Evolutionary conservation across 1,140 invertebrate species (phyloP).

Genomic region (Lepidurus packardi): DNA sequence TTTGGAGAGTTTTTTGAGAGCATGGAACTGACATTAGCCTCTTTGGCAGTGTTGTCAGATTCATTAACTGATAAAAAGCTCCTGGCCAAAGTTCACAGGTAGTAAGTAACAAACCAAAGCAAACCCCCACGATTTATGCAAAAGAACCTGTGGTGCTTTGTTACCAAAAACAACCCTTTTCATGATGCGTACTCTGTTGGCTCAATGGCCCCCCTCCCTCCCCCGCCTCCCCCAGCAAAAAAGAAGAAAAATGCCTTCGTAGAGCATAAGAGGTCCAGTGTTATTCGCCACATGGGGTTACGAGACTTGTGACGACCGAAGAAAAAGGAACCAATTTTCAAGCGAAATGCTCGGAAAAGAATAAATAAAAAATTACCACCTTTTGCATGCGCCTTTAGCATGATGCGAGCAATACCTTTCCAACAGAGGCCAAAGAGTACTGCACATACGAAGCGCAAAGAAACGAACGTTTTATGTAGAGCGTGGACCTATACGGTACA

Average conservation of each 20-base stretch:
- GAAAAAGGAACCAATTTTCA: not conserved
- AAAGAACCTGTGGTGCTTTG: conserved; percentile 4
- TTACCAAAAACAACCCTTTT: conserved; percentile 13
- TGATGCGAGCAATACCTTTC: not conserved
- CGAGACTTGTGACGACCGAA: not conserved
- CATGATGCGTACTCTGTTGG: too few relatives aligned
- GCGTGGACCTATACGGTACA: not conserved
- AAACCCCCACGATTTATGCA: conserved; percentile 18
- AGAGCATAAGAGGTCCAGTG: not conserved
- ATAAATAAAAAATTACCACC: not conserved
- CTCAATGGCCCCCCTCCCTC: too few relatives aligned
- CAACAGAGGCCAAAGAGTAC: not conserved
- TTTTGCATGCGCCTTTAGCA: not conserved
- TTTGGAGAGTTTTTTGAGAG: not conserved
- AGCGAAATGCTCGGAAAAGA: not conserved
- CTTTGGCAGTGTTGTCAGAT: conserved; percentile 9
- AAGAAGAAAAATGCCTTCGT: too few relatives aligned
- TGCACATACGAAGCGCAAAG: not conserved
- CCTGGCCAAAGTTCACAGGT: not conserved
- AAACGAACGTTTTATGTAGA: not conserved
- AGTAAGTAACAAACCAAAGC: not conserved
- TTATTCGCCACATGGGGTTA: conserved; percentile 12
- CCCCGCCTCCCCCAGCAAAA: too few relatives aligned
- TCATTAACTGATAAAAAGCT: conserved; percentile 7
- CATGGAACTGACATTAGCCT: conserved; percentile 16